Evolutionary conservation across 2,888 invertebrate species (phyloP), one percentile per base, ranked within the genome.

Genomic region (Nemotelus pantherinus): DNA sequence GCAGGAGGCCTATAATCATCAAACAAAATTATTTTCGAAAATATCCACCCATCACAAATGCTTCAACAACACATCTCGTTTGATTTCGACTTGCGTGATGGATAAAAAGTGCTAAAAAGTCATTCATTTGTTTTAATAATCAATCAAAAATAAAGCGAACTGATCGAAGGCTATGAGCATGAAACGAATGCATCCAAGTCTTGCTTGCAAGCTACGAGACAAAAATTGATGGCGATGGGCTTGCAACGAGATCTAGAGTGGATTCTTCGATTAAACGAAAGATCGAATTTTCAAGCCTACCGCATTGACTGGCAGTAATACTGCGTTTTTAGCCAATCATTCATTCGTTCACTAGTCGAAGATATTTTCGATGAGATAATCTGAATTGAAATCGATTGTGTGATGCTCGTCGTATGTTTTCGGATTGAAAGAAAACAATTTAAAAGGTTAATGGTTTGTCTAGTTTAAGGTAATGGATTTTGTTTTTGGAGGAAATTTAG

Each of bases 101-200:
- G 57, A 71, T 57, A 71, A 71, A 71, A 71, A 53, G 70, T 71
- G 70, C 45, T 57, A 71, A 71, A 63, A 57, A 71, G 43, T 71
- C 70, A 53, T 71, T 71, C 70, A 71, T 71, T 71, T 71, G 70
- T 71, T 71, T 71, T 71, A 71, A 44, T 55, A 71, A 71, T 71
- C 70, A 71, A 71, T 71, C 70, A 71, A 55, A 71, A 43, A 25
- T 25, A 55, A 65, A 25, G 41, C 63, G 47, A 44, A 65, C n/a
- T 9, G 65, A 25, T 7, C 47, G 10, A 6, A 7, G 47, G 9
- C 4, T 3, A 65, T 65, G 65, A 10, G 44, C 25, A 5, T 65
- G 47, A 9, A 6, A 43, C 44, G 44, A 4, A 65, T 41, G 44
- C 65, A 65, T 65, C 47, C 47, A 50, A 25, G 25, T 25, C 25